These are phyloP conservation scores for Mesoligia furuncula DNA, from an alignment of 2,888 invertebrate species.

Conservation along the genomic window DNA sequence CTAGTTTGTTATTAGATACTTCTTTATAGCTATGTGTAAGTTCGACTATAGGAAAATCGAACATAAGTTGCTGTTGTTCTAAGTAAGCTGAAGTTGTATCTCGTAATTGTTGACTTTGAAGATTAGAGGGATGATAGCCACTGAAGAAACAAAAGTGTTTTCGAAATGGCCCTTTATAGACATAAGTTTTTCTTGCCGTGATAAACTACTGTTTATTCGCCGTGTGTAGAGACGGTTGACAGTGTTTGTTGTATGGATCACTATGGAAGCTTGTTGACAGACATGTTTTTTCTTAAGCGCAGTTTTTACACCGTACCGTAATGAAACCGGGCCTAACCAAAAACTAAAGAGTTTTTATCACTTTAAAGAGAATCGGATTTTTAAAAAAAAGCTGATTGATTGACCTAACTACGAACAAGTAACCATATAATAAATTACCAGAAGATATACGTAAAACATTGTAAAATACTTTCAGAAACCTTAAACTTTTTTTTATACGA, in stretches of 20 bases:
- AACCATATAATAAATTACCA: no score
- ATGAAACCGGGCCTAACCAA: background rate
- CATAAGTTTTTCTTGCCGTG: background rate
- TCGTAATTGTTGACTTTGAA: slow-evolving; percentile 1
- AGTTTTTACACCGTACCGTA: background rate
- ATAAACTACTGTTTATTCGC: background rate
- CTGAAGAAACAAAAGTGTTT: background rate
- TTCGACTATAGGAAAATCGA: background rate
- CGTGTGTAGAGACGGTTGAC: background rate
- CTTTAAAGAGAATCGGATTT: background rate
- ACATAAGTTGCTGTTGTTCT: background rate
- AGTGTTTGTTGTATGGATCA: background rate
- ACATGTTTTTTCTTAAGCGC: background rate
- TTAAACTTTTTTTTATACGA: background rate
- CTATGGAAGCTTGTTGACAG: no score
- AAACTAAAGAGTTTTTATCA: no score
- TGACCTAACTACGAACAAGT: no score
- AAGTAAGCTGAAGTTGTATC: background rate
- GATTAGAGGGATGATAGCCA: background rate
- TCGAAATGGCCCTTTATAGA: background rate
- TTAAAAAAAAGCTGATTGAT: no score
- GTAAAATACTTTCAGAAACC: no score
- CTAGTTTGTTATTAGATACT: background rate
- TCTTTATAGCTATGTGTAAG: background rate
- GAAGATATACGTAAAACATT: no score